Evolutionary conservation across 2,797 vertebrate species (phyloP).

Genomic region (Heliangelus exortis): DNA sequence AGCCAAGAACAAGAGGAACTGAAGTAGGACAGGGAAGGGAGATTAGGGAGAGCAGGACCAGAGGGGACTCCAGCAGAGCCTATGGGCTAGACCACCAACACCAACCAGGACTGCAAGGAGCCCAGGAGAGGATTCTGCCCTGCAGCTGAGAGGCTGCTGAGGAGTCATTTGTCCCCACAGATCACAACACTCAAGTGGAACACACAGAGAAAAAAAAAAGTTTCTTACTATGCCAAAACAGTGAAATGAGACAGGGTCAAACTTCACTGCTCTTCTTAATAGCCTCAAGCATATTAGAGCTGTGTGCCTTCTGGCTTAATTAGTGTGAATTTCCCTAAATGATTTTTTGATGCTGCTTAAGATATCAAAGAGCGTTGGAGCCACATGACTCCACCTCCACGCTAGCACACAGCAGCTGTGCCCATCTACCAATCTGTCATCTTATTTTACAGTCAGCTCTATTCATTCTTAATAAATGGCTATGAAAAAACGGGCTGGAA

Average conservation of each 20-base stretch:
- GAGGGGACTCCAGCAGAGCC: not conserved
- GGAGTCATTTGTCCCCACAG: fast-evolving
- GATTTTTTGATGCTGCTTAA: constrained; percentile 54
- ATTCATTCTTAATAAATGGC: not conserved
- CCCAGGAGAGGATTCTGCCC: not conserved
- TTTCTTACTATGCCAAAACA: not conserved
- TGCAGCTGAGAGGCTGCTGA: not conserved
- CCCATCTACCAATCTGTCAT: constrained; percentile 35
- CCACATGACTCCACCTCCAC: constrained; percentile 35
- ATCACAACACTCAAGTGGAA: not conserved
- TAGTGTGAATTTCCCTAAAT: not conserved
- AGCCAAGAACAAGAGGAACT: not conserved
- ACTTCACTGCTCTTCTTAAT: not conserved
- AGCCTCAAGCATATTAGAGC: not conserved
- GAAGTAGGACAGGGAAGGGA: not conserved
- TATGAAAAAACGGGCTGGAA: not conserved
- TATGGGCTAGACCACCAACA: not conserved
- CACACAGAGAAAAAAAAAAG: not conserved
- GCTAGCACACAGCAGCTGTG: constrained; percentile 37
- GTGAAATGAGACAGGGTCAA: constrained; percentile 3
- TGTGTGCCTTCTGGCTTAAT: constrained; percentile 21
- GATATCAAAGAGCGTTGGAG: not conserved
- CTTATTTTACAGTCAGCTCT: constrained; percentile 18
- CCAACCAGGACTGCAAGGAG: not conserved
- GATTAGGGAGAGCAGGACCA: not conserved